phyloP scores from a whole-genome alignment of 2,888 invertebrate genomes.

The Napeogenes inachia region DNA sequence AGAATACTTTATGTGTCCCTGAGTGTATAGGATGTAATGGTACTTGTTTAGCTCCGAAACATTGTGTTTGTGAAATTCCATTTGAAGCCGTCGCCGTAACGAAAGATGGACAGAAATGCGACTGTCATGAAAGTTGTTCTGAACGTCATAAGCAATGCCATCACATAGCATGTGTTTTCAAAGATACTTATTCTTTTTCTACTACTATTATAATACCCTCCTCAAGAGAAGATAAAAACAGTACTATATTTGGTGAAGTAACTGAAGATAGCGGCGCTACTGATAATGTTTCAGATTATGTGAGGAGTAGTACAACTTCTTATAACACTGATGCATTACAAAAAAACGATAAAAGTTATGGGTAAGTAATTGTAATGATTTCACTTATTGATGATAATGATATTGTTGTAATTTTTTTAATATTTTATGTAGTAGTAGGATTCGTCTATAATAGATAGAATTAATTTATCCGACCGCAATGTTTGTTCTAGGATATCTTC shows the following conservation, averaged over 20 bases:
- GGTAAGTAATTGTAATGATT: too few relatives aligned
- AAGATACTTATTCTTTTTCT: not conserved
- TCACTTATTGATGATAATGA: too few relatives aligned
- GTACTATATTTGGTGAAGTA: not conserved
- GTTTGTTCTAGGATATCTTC: constrained; percentile 27
- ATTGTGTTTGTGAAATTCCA: constrained; percentile 54
- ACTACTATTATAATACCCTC: constrained; percentile 5
- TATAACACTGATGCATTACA: too few relatives aligned
- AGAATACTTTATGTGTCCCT: constrained; percentile 28
- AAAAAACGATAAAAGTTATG: too few relatives aligned
- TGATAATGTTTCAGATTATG: not conserved
- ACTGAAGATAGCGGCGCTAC: not conserved
- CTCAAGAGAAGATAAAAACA: constrained; percentile 1
- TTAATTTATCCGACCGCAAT: too few relatives aligned
- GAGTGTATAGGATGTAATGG: constrained; percentile 34
- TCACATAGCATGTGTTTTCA: constrained; percentile 23
- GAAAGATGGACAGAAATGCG: constrained; percentile 19
- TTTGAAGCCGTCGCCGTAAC: constrained; percentile 23
- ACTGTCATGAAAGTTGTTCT: constrained; percentile 22
- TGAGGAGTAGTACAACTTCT: not conserved
- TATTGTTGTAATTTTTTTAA: too few relatives aligned
- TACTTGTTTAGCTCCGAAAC: constrained; percentile 34
- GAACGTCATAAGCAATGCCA: constrained; percentile 21
- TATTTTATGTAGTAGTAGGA: too few relatives aligned
- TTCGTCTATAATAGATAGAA: too few relatives aligned